Evolutionary conservation across 2,888 invertebrate species (phyloP), one percentile per base, ranked within the genome.

Genomic region (Podabrus alpinus): DNA sequence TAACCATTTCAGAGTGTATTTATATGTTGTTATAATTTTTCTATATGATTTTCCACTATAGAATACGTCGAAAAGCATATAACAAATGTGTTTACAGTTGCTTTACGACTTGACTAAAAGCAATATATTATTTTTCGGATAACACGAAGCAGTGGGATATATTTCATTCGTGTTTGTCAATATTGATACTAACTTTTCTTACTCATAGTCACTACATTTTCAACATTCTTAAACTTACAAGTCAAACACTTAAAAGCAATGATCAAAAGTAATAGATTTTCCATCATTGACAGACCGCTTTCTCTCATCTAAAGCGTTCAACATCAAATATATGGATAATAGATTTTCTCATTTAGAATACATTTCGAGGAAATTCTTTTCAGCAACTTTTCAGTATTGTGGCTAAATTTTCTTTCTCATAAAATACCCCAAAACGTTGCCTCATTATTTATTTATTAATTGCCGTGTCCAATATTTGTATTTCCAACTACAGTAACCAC

Each of bases 31-130:
- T 69, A 72, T 72, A 72, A 75, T 72, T 72, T 75, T 66, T 71
- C 68, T 68, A 61, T 64, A 21, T 24, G 75, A 73, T 66, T 72
- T 69, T 69, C 70, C 68, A 59, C 66, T 62, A 61, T 64, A 74
- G 68, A 72, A 69, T 70, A 73, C 69, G 70, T 68, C 75, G 59
- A 66, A 75, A 75, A 66, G 69, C 67, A 69, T 69, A 70, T 75
- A 75, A 75, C 66, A 75, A 75, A 75, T 75, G 75, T 75, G 75
- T 75, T 75, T 75, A 72, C 75, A 72, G 74, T 74, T 71, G 74
- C 74, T 19, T 70, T 67, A 62, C 67, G 61, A 75, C 69, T 75
- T 71, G 68, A 19, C 71, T 71, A 68, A 69, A 59, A 72, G 25
- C 68, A 29, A 69, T 75, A 73, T 75, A 74, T 70, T 74, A 75